These are phyloP conservation scores for Mesitornis unicolor DNA, from an alignment of 2,113 vertebrate species.

Conservation along the genomic window DNA sequence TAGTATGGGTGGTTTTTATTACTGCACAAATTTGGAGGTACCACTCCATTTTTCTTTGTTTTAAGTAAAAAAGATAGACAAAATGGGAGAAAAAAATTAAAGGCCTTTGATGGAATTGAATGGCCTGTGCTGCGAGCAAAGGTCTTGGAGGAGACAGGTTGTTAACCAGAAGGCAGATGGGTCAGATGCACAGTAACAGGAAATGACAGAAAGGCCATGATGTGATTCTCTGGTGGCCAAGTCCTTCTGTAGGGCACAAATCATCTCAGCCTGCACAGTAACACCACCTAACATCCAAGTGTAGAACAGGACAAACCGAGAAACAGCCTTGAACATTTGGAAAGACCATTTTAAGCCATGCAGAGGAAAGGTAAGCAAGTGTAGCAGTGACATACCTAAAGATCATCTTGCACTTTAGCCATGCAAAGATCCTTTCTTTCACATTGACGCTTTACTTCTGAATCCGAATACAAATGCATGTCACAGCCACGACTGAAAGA, in stretches of 20 bases:
- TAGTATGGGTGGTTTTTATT: background rate
- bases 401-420: background rate
- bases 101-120: background rate
- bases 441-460: background rate
- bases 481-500: background rate
- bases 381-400: accelerated
- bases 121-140: background rate
- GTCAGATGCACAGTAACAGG: background rate
- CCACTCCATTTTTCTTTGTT: background rate
- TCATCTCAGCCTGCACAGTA: background rate
- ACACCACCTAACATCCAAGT: background rate
- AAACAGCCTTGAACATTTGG: background rate
- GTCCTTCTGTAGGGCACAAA: background rate
- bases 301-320: background rate
- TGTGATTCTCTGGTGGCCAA: background rate
- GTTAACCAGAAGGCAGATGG: background rate
- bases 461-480: background rate
- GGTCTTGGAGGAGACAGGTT: background rate
- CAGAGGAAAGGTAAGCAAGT: background rate
- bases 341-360: background rate
- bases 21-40: background rate
- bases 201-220: background rate
- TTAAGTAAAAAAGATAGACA: background rate
- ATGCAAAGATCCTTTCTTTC: background rate
- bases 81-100: background rate